Evolutionary conservation across 2,888 invertebrate genomes (phyloP), one percentile per base, ranked within the genome.

Genomic region (Pantelozetes paolii): DNA sequence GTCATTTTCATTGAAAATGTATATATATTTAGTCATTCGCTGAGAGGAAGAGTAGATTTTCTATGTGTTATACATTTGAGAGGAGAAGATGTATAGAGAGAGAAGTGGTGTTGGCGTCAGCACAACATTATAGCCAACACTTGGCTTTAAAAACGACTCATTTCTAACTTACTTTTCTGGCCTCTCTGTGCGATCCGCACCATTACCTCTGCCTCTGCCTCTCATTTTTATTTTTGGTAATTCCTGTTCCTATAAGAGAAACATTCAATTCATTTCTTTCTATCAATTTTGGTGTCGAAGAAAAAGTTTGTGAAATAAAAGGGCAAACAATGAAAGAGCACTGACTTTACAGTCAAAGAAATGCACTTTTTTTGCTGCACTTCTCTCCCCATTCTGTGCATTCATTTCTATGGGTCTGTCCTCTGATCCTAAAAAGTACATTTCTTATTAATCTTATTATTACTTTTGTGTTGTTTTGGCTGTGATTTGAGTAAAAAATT

Each of bases 91-190:
- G 28, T 62, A 62, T 32, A 62, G 62, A 62, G 32, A 32, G 62
- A 62, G 28, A 32, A 62, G 62, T 62, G 32, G 62, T 62, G 32
- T 67, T 67, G 42, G 67, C 42, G 32, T 42, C 67, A 15, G 32
- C 67, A 67, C 67, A 42, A 67, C 67, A 67, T 67, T 67, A 67
- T 67, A 26, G 23, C 67, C 23, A 67, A 67, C 67, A 67, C 67
- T 40, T 40, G 26, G n/a, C 42, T 62, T 36, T 32, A 62, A 36
- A 62, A 62, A 32, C 32, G n/a, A 62, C 67, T 40, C 67, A 67
- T 42, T 40, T 42, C 36, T 13, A 67, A 18, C 42, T 67, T n/a
- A 40, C 23, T 11, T 40, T 42, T 67, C 15, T 20, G 36, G 36
- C 67, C 67, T 36, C 20, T 28, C 57, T 23, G 8, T 64, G 20